Percentiles rank a stretch among this genome's conserved stretches.
Evolutionary conservation across 2,797 vertebrate species (phyloP).

Genomic region (Onychomys arenicola): DNA sequence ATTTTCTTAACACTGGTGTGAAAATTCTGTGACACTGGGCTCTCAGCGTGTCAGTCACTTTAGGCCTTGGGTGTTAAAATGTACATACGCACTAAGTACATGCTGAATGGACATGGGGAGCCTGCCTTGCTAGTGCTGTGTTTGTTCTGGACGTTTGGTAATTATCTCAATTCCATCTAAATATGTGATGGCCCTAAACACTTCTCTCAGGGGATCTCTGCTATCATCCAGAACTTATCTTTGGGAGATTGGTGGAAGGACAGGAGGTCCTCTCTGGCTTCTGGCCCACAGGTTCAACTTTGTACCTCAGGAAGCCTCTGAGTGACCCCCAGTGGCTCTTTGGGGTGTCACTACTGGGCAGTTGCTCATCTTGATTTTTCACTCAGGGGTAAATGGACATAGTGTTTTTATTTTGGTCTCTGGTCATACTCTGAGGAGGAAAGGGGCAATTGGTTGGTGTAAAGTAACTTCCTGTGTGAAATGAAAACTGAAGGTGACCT

Average conservation of each 20-base stretch:
- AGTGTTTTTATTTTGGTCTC: background rate
- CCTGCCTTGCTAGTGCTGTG: background rate
- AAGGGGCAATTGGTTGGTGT: background rate
- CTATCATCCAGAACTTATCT: background rate
- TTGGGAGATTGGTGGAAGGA: background rate
- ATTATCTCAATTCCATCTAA: background rate
- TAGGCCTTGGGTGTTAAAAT: background rate
- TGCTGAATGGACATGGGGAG: background rate
- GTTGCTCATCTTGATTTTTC: background rate
- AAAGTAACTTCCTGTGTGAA: background rate
- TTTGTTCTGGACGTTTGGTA: background rate
- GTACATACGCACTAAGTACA: background rate
- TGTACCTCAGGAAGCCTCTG: background rate
- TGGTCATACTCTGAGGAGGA: slow-evolving; percentile 17
- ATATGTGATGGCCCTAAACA: background rate
- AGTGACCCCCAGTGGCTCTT: background rate
- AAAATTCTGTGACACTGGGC: background rate
- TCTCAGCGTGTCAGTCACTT: background rate
- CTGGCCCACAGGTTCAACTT: background rate
- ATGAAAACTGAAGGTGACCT: slow-evolving; percentile 3
- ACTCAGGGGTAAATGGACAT: background rate
- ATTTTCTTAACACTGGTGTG: background rate
- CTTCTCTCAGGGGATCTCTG: background rate
- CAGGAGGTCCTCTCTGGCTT: background rate
- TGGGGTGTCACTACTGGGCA: too few relatives aligned